A percentile compares a stretch with the other conserved stretches of the same genome.
Conservation (phyloP, 2,113 vertebrate genomes). For the Haemorhous mexicanus region DNA sequence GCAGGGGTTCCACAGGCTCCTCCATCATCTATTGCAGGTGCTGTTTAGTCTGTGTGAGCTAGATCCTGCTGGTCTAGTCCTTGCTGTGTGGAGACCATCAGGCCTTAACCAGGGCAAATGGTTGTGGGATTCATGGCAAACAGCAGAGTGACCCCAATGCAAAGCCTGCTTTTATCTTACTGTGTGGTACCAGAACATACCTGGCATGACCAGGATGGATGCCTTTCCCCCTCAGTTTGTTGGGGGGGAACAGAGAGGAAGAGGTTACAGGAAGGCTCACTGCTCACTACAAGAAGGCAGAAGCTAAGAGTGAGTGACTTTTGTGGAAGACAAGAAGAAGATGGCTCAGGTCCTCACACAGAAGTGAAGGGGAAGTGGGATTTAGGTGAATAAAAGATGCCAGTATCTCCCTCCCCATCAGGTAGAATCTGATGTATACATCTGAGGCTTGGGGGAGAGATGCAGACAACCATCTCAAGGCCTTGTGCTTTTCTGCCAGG, state of each 20-base stretch:
- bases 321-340: neutral
- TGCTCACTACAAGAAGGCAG: neutral
- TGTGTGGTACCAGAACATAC: neutral
- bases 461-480: neutral
- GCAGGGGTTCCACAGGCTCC: neutral
- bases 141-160: neutral
- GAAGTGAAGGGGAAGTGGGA: neutral
- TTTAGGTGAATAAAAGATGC: neutral
- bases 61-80: neutral
- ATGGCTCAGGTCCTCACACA: neutral
- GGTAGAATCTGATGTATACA: neutral
- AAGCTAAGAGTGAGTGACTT: neutral
- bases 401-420: neutral
- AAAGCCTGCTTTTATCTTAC: neutral
- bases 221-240: neutral
- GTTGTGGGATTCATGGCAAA: neutral
- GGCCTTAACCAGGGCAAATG: neutral
- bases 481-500: neutral
- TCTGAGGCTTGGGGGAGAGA: neutral
- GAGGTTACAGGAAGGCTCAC: neutral
- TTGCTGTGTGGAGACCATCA: neutral
- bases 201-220: neutral
- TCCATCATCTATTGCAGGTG: neutral
- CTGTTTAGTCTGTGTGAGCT: neutral
- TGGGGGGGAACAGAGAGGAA: neutral